Conservation (phyloP, 1,140 invertebrate species). For the Metaphire vulgaris region DNA sequence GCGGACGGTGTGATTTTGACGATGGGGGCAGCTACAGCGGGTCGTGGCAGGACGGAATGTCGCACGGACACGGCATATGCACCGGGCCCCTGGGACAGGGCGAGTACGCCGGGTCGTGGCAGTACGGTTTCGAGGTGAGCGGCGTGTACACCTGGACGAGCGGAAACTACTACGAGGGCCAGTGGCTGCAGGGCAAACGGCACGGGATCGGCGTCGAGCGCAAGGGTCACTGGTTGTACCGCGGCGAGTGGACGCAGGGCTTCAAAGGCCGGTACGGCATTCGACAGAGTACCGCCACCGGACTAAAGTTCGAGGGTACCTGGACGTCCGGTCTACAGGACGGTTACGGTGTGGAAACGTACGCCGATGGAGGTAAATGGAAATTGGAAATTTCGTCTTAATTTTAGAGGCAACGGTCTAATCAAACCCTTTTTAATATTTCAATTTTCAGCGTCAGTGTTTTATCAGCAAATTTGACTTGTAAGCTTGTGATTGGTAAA, state of each 20-base stretch:
- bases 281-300: slow-evolving; percentile 77
- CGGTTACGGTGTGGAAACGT: slow-evolving; percentile 98
- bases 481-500: too few relatives aligned
- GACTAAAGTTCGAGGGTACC: slow-evolving; percentile 96
- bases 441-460: too few relatives aligned
- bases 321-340: slow-evolving; percentile 98
- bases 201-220: slow-evolving; percentile 95
- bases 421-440: too few relatives aligned
- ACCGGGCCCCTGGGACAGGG: slow-evolving; percentile 70
- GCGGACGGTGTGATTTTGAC: slow-evolving; percentile 97
- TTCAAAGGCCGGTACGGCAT: slow-evolving; percentile 98
- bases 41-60: slow-evolving; percentile 91
- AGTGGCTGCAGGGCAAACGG: slow-evolving; percentile 96
- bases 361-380: slow-evolving; percentile 85
- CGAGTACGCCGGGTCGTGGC: slow-evolving; percentile 96
- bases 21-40: slow-evolving; percentile 98
- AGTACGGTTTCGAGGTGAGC: slow-evolving; percentile 91
- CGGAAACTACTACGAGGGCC: slow-evolving; percentile 92
- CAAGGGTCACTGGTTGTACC: slow-evolving; percentile 90
- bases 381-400: too few relatives aligned
- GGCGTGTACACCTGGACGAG: slow-evolving; percentile 97
- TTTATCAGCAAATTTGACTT: too few relatives aligned
- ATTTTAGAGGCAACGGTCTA: too few relatives aligned
- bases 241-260: slow-evolving; percentile 99
- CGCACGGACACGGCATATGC: slow-evolving; percentile 51